These are phyloP conservation scores for Micropoecilia bifurca DNA, from an alignment of 2,797 vertebrate species.

Conservation along the genomic window DNA sequence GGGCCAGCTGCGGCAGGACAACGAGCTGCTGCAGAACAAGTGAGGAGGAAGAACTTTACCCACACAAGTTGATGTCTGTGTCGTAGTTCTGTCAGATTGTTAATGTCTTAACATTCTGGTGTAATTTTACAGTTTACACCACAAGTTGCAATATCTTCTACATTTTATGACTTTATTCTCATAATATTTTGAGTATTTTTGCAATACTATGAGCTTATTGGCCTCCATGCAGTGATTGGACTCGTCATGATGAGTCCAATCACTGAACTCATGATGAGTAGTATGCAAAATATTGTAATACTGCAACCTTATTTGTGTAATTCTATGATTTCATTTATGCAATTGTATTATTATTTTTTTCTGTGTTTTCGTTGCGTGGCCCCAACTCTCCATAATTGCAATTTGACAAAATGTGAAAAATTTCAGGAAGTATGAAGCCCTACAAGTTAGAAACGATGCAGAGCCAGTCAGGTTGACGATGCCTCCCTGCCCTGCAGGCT, in stretches of 20 bases:
- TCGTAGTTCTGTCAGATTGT: not conserved
- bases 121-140: not conserved
- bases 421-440: not conserved
- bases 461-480: not conserved
- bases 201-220: too few relatives aligned
- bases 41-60: constrained; percentile 62
- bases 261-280: too few relatives aligned
- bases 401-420: not conserved
- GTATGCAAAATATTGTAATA: too few relatives aligned
- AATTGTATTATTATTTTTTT: too few relatives aligned
- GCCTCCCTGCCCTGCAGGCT: constrained; percentile 77
- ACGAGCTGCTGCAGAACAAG: constrained; percentile 98
- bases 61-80: too few relatives aligned
- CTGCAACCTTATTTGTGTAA: too few relatives aligned
- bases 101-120: not conserved
- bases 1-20: constrained; percentile 94
- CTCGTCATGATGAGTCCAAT: too few relatives aligned
- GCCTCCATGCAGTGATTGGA: too few relatives aligned
- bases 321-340: too few relatives aligned
- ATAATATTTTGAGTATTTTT: too few relatives aligned
- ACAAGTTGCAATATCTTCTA: not conserved
- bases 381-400: not conserved
- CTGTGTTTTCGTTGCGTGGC: too few relatives aligned
- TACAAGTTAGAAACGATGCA: not conserved
- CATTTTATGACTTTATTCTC: too few relatives aligned